Conservation (phyloP, 2,888 invertebrate genomes). For the Trichogramma dendrolimi region DNA sequence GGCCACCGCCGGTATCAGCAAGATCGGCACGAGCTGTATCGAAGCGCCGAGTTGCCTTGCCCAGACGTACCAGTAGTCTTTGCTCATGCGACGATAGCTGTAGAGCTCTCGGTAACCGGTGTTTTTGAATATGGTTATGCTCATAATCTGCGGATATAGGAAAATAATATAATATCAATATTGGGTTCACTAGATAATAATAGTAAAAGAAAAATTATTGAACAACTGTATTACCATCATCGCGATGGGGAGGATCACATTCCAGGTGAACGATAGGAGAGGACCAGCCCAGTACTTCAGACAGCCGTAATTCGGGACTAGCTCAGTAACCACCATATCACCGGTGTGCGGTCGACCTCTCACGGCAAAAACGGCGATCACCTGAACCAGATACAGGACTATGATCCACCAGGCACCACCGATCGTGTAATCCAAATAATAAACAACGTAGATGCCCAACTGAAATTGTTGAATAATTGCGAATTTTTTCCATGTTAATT, state of each 20-base stretch:
- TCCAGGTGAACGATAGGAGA: slow-evolving; percentile 80
- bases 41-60: slow-evolving; percentile 70
- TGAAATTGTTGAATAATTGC: slow-evolving; percentile 42
- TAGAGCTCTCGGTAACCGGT: slow-evolving; percentile 67
- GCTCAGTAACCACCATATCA: slow-evolving; percentile 64
- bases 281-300: slow-evolving; percentile 62
- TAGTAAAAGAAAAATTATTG: slow-evolving; percentile 1
- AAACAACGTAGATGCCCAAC: slow-evolving; percentile 77
- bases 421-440: slow-evolving; percentile 79
- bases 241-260: slow-evolving; percentile 77
- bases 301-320: slow-evolving; percentile 56
- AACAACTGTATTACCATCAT: slow-evolving; percentile 60
- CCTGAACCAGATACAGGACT: slow-evolving; percentile 70
- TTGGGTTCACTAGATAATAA: background rate
- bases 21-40: slow-evolving; percentile 69
- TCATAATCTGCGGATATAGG: slow-evolving; percentile 54
- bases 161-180: background rate
- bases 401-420: slow-evolving; percentile 87
- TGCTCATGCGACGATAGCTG: slow-evolving; percentile 59
- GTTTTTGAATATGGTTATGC: slow-evolving; percentile 68
- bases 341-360: slow-evolving; percentile 83
- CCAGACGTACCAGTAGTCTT: slow-evolving; percentile 79
- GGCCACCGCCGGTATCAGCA: slow-evolving; percentile 70
- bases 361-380: slow-evolving; percentile 80
- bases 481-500: background rate